These are phyloP conservation scores for Hirtodrosophila cameraria DNA, from an alignment of 2,888 invertebrate species.

Conservation along the genomic window DNA sequence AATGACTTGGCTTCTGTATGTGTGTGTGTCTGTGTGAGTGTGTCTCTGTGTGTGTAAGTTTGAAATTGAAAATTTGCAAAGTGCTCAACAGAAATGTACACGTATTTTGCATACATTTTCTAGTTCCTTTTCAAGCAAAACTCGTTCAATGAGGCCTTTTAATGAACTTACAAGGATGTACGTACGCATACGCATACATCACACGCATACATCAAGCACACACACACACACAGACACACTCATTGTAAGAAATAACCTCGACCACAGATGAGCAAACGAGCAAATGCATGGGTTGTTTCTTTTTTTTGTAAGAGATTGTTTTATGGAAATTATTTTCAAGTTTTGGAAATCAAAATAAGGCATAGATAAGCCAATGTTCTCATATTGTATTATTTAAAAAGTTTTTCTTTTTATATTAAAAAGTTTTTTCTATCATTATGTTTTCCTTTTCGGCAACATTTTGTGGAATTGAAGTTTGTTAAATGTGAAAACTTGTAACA, in stretches of 20 bases:
- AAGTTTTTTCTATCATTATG: no score
- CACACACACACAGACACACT: background rate
- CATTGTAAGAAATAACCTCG: slow-evolving; percentile 14
- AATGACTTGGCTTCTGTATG: slow-evolving; percentile 32
- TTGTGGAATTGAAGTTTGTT: no score
- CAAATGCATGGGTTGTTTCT: slow-evolving; percentile 23
- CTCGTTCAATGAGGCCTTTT: slow-evolving; percentile 34
- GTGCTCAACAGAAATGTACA: slow-evolving; percentile 35
- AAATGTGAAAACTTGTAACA: no score
- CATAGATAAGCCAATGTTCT: no score
- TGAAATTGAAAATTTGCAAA: slow-evolving; percentile 46
- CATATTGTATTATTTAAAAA: no score
- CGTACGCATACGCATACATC: no score
- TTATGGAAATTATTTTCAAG: background rate
- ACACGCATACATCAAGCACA: slow-evolving; percentile 5
- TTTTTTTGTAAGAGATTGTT: background rate
- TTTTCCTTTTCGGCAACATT: no score
- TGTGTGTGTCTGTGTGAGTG: no score
- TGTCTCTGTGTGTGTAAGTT: no score
- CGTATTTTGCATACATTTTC: slow-evolving; percentile 45
- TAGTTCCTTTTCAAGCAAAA: slow-evolving; percentile 16
- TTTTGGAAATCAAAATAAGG: background rate
- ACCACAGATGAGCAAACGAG: slow-evolving; percentile 24
- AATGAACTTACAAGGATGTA: slow-evolving; percentile 47
- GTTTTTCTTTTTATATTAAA: no score